Evolutionary conservation across 2,113 vertebrate species (phyloP).

Genomic region (Alaudala cheleensis): DNA sequence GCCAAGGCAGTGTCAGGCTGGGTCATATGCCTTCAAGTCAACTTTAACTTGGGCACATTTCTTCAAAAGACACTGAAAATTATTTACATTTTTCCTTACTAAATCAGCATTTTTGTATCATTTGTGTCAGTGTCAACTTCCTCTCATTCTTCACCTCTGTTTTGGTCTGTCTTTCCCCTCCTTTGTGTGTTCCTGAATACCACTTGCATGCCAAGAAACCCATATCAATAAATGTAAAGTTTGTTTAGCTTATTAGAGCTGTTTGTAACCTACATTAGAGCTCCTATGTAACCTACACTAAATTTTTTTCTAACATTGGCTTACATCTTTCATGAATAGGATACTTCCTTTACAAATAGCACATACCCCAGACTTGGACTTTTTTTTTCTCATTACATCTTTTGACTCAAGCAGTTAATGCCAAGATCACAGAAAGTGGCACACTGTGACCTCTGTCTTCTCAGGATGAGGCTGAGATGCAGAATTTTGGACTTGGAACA

Average conservation of each 20-base stretch:
- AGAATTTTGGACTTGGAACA: neutral
- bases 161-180: neutral
- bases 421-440: conserved; percentile 17
- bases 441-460: neutral
- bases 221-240: neutral
- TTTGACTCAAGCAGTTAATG: neutral
- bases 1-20: conserved; percentile 43
- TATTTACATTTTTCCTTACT: conserved; percentile 20
- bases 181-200: neutral
- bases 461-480: neutral
- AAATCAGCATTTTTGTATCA: conserved; percentile 43
- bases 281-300: neutral
- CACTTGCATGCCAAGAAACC: conserved; percentile 3
- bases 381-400: neutral
- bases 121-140: conserved; percentile 27
- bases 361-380: neutral
- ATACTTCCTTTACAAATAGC: neutral
- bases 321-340: neutral
- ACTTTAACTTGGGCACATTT: conserved; percentile 29
- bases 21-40: conserved; percentile 26
- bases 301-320: neutral
- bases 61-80: conserved; percentile 53
- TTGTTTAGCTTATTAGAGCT: neutral
- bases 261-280: too few species aligned
- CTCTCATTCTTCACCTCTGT: conserved; percentile 27